Conservation (phyloP, 2,113 vertebrate species). For the Thryonomys swinderianus region DNA sequence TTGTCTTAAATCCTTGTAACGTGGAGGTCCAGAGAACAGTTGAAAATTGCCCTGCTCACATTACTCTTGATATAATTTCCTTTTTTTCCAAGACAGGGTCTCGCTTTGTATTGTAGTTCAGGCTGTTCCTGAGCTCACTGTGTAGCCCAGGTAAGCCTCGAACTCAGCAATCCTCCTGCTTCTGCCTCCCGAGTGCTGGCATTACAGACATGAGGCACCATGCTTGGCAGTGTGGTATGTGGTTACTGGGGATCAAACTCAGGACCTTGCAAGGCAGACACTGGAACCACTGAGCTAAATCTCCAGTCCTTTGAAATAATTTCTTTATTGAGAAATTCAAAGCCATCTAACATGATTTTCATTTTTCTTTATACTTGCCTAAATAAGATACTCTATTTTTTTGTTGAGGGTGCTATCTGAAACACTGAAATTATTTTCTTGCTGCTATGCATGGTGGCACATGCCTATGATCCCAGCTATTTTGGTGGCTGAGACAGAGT, state of each 20-base stretch:
- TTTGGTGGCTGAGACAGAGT: not conserved
- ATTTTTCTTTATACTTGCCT: not conserved
- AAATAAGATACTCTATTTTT: not conserved
- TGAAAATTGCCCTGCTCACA: not conserved
- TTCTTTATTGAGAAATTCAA: conserved; percentile 34
- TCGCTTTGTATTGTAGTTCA: too few relatives aligned
- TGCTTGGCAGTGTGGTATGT: too few relatives aligned
- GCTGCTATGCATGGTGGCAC: not conserved
- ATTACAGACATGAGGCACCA: too few relatives aligned
- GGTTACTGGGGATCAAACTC: too few relatives aligned
- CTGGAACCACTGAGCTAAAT: too few relatives aligned
- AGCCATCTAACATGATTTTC: not conserved
- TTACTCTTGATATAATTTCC: conserved; percentile 34
- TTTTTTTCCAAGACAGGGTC: too few relatives aligned
- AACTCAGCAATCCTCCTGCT: too few relatives aligned
- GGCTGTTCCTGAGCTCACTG: too few relatives aligned
- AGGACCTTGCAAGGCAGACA: too few relatives aligned
- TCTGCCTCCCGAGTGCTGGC: too few relatives aligned
- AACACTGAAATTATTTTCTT: not conserved
- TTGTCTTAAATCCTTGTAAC: not conserved
- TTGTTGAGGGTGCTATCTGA: conserved; percentile 34
- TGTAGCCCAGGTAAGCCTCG: too few relatives aligned
- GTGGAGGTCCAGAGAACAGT: not conserved
- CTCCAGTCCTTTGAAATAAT: not conserved
- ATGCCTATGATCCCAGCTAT: not conserved